Evolutionary conservation across 2,888 invertebrate genomes (phyloP).

Genomic region (Laspeyria flexula): DNA sequence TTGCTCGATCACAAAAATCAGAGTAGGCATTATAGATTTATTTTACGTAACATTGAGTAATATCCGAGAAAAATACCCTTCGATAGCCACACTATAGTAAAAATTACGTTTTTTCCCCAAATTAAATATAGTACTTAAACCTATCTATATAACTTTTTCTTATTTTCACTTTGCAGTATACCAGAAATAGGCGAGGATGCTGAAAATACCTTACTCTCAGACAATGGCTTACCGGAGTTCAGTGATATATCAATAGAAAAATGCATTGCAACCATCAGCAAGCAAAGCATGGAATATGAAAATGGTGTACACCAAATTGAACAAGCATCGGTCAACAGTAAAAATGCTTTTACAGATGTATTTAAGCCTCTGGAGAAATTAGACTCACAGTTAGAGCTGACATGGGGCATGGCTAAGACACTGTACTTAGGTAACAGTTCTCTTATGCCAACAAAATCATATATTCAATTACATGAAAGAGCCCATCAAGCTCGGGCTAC

Average conservation of each 20-base stretch:
- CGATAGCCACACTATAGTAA: too few relatives aligned
- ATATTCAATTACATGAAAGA: constrained; percentile 92
- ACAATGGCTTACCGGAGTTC: constrained; percentile 92
- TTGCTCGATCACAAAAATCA: too few relatives aligned
- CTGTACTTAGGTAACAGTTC: constrained; percentile 92
- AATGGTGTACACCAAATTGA: constrained; percentile 90
- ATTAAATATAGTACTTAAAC: too few relatives aligned
- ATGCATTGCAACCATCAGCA: constrained; percentile 94
- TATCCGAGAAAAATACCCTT: too few relatives aligned
- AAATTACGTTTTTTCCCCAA: too few relatives aligned
- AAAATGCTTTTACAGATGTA: constrained; percentile 89
- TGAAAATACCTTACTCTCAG: constrained; percentile 90
- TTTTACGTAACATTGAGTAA: constrained; percentile 17
- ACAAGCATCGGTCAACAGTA: constrained; percentile 67
- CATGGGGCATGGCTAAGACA: constrained; percentile 95
- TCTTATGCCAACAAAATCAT: constrained; percentile 92
- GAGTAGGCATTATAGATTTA: not conserved
- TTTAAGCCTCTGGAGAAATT: constrained; percentile 91
- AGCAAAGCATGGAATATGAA: constrained; percentile 93
- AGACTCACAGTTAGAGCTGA: constrained; percentile 90
- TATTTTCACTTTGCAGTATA: constrained; percentile 85
- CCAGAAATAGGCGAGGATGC: constrained; percentile 95
- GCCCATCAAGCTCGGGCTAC: constrained; percentile 90
- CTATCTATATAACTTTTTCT: too few relatives aligned
- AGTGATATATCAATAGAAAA: constrained; percentile 92